These are phyloP conservation scores for Nothobranchius furzeri DNA, from an alignment of 2,113 vertebrate species.

Conservation along the genomic window DNA sequence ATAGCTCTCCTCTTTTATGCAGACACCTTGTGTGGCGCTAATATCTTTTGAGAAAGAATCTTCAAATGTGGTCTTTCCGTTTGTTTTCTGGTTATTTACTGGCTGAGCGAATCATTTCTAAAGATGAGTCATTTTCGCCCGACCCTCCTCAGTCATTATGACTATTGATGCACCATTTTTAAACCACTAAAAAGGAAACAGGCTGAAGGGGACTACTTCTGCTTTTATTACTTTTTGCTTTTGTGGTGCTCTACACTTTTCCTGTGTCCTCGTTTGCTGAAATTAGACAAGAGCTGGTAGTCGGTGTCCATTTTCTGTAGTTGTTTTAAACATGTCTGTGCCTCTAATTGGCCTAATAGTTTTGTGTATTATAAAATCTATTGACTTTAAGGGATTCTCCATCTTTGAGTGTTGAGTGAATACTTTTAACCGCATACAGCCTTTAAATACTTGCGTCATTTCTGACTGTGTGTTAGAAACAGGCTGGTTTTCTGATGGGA, in stretches of 20 bases:
- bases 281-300: conserved; percentile 29
- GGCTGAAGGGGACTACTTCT: conserved; percentile 25
- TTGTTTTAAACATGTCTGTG: conserved; percentile 19
- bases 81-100: conserved; percentile 19
- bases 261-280: conserved; percentile 15
- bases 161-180: conserved; percentile 23
- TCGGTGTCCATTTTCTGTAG: conserved; percentile 35
- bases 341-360: conserved; percentile 35
- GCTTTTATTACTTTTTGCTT: conserved; percentile 22
- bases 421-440: not conserved
- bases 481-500: not conserved
- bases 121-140: conserved; percentile 26
- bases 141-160: conserved; percentile 27
- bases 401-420: not conserved
- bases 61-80: not conserved
- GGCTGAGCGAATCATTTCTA: conserved; percentile 23
- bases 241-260: conserved; percentile 13
- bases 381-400: not conserved
- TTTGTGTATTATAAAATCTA: conserved; percentile 20
- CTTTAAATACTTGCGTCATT: not conserved
- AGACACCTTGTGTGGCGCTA: not conserved
- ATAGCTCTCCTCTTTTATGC: conserved; percentile 3
- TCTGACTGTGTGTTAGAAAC: not conserved
- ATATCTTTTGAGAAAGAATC: conserved; percentile 8
- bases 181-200: conserved; percentile 16